Evolutionary conservation across 2,113 vertebrate species (phyloP), one percentile per base, ranked within the genome.

Genomic region (Oryzias melastigma): DNA sequence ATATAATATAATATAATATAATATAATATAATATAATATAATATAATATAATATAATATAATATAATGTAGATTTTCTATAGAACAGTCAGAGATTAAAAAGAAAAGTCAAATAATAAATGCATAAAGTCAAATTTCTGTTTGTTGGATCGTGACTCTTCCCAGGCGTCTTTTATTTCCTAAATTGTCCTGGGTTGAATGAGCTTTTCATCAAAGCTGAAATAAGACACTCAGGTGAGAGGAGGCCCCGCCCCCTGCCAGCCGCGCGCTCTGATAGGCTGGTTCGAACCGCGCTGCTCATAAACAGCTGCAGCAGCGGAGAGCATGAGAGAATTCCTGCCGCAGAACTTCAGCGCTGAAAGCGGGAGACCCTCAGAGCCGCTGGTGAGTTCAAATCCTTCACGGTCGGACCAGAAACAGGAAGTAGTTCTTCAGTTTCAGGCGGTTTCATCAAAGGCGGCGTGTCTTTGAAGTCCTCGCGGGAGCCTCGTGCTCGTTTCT

Each of bases 271-370:
- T 68, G 74, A 86, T 90, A 89, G 88, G 88, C 66, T 56, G 74
- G 52, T 90, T 90, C 83, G 87, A 90, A 90, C 75, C 76, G 62
- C 77, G 81, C 78, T 63, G 48, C 56, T 66, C 58, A 75, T 49
- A 60, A 73, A 73, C 44, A 46, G 42, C 74, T 44, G 67, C 46
- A n/a, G 45, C 40, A 20, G 62, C 18, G 50, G 62, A 69, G 71
- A 71, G 63, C 16, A 14, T 13, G 42, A 1, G 1, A 24, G 12
- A 19, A 57, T 22, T 40, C 35, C 35, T 35, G 35, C 35, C 10
- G 35, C 35, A 35, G 35, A 35, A 35, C 8, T 12, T 35, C 8
- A 3, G 35, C 4, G 25, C 25, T 27, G 25, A 35, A 10, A 3
- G 8, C 35, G 35, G 12, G 35, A 35, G 35, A 35, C 10, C 35